phyloP scores from a whole-genome alignment of 1,140 invertebrate species.

The Aricia agestis region DNA sequence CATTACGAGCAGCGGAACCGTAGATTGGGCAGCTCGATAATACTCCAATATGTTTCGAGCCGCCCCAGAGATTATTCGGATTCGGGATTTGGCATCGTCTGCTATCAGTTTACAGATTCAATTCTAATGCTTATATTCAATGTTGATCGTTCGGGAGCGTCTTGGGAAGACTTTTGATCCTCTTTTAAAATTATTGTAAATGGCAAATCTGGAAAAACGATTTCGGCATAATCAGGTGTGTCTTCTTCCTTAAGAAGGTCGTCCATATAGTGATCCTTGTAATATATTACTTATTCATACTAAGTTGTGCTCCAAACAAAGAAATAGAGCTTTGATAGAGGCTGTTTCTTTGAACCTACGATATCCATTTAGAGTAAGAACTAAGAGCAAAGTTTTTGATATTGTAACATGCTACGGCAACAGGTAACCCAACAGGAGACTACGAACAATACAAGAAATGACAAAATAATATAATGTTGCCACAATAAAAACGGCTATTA shows the following conservation, averaged over 20 bases:
- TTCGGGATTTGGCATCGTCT: not conserved
- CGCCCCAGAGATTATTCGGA: not conserved
- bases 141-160: not conserved
- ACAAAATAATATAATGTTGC: conserved; percentile 19
- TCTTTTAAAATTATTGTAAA: not conserved
- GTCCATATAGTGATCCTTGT: too few species aligned
- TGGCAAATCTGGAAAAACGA: not conserved
- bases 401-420: not conserved
- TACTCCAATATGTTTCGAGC: not conserved
- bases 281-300: too few species aligned
- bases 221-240: not conserved
- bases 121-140: not conserved
- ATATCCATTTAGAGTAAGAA: too few species aligned
- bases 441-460: not conserved
- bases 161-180: not conserved
- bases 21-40: not conserved
- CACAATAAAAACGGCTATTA: conserved; percentile 25
- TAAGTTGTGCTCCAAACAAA: too few species aligned
- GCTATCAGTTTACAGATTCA: not conserved
- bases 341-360: not conserved
- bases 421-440: not conserved
- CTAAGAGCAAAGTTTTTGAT: not conserved
- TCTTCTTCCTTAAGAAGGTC: too few species aligned
- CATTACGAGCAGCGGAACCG: not conserved
- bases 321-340: too few species aligned